Evolutionary conservation across 37 sponge, comb jelly and placozoan genomes (phyloP).

Genomic region (Spongilla lacustris): DNA sequence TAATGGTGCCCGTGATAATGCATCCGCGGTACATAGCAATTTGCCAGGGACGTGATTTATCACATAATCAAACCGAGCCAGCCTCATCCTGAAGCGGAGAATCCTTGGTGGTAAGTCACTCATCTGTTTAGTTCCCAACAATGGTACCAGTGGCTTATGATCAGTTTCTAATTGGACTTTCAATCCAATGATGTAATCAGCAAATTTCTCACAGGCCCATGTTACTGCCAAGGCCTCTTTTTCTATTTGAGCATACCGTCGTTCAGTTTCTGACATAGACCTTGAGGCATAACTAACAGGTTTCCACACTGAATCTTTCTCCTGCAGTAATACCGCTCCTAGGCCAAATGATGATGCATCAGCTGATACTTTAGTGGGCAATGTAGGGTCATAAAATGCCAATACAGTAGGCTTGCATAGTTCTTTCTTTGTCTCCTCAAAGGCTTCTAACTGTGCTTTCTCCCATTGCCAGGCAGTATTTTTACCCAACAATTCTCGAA

Average conservation of each 20-base stretch:
- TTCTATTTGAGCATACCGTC: not conserved
- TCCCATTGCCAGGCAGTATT: conserved; percentile 33
- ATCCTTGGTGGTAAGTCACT: conserved; percentile 29
- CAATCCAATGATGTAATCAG: conserved; percentile 24
- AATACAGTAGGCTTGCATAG: not conserved
- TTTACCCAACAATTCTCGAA: conserved; percentile 30
- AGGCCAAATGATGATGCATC: conserved; percentile 40
- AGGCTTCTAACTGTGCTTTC: conserved; percentile 6
- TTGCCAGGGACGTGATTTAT: conserved; percentile 27
- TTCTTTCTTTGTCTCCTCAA: not conserved
- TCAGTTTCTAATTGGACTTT: conserved; percentile 35
- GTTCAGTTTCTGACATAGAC: conserved; percentile 7
- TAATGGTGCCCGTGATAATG: conserved; percentile 30
- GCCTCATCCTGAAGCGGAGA: conserved; percentile 36
- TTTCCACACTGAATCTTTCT: not conserved
- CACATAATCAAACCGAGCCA: not conserved
- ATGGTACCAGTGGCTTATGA: conserved; percentile 57
- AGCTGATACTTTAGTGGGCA: conserved; percentile 18
- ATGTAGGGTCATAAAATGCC: conserved; percentile 12
- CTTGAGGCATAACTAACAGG: conserved; percentile 7
- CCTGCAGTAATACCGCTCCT: conserved; percentile 29
- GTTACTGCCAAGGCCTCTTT: conserved; percentile 10
- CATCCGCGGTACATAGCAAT: conserved; percentile 35
- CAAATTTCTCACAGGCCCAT: conserved; percentile 42
- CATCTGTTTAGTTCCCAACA: conserved; percentile 12